Evolutionary conservation across 2,888 invertebrate species (phyloP), one percentile per base, ranked within the genome.

Genomic region (Heterodera filipjevi): DNA sequence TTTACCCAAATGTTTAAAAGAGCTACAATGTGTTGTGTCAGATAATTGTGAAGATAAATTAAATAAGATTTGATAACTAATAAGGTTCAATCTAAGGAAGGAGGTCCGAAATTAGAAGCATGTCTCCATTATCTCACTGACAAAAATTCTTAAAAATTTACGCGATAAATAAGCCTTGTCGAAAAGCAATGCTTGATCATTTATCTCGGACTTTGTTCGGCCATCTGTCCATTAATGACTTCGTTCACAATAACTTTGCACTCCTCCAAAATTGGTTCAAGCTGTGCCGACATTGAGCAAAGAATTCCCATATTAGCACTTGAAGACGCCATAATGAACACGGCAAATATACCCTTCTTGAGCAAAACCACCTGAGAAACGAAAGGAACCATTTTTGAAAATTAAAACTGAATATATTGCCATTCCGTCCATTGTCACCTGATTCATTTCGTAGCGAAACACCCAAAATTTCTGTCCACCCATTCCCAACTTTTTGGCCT

Each of bases 381-480:
- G 46, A 12, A 14, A 46, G 3, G n/a, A n/a, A n/a, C n/a, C n/a
- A n/a, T n/a, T n/a, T n/a, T n/a, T n/a, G n/a, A n/a, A 10, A 32
- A 12, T 66, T 66, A 66, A 66, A 32, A 32, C 30, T 66, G 32
- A 66, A 66, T n/a, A 66, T 3, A 66, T 3, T 66, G 27, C 0
- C 64, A 49, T n/a, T 66, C n/a, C n/a, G n/a, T n/a, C n/a, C n/a
- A n/a, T n/a, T n/a, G n/a, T n/a, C 64, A 75, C 75, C 75, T 75
- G 75, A 22, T 68, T 75, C 64, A 75, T 73, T n/a, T 85, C 80
- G 76, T 82, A 82, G 33, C 75, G 77, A 71, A 85, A 84, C 27
- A 77, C 68, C 81, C 82, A 83, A 49, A 49, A 80, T 64, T 83
- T 82, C 70, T 84, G 84, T 35, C 30, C 77, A 71, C 83, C 83